Base-by-base conservation (phyloP, 1,140 invertebrate genomes). In the Scylla paramamosain region DNA sequence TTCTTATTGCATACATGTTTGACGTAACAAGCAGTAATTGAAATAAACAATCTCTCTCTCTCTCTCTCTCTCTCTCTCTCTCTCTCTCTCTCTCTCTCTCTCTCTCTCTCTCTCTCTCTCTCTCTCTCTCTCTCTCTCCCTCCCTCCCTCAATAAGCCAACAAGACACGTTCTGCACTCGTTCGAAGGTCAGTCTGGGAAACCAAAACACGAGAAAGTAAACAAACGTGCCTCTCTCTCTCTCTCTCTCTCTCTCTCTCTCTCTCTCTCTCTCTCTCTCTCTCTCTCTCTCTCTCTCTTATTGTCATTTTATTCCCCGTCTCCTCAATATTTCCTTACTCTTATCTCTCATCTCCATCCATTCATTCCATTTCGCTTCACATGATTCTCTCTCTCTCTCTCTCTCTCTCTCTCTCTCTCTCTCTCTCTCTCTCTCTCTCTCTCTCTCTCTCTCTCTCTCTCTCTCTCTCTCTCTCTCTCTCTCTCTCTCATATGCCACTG, bases 21-120 rank as follows among this genome's bases (percentile, higher is more conserved):
- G 39, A 39, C 39, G 6, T 39, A 39, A 1, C 39, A 39, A 39
- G 52, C 10, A 59, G 16, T 2, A 59, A 20, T 59, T 12, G 52
- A 14, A 59, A 1, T 59, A 20, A 14, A 59, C 52, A 20, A 12
- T 4, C 2, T 59, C 7, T 28, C 3, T 59, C 91, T 67, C 52
- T 52, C 48, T 67, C n/a, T 92, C 52, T 67, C 91, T 67, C 48
- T 67, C 6, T 77, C n/a, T 32, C 45, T 67, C 91, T 67, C 28
- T 31, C 52, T 20, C n/a, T 28, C 91, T 92, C 91, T 39, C 31
- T 32, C 32, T 14, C 1, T 16, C 87, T 88, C 31, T 39, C 87
- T 88, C 87, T 39, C 31, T 89, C 87, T 46, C 32, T 89, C 12
- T 25, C 39, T 89, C 32, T 39, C 39, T 39, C 29, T 46, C 39